Conservation (phyloP, 2,888 invertebrate species). For the Disparrhopalites patrizii region DNA sequence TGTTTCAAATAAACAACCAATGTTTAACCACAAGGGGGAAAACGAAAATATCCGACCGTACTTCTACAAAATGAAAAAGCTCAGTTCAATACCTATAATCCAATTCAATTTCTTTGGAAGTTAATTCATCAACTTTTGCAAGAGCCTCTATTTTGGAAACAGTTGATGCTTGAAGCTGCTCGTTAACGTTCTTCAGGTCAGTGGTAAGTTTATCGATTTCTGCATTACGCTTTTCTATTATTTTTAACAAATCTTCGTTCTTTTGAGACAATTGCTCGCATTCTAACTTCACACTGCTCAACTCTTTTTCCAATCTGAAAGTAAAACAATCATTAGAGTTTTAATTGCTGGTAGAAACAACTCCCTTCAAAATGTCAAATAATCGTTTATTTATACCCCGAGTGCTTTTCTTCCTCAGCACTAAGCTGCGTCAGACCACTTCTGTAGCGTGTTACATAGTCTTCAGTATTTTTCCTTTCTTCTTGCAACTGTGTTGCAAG, state of each 20-base stretch:
- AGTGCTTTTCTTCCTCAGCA: slow-evolving; percentile 26
- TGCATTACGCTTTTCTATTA: slow-evolving; percentile 66
- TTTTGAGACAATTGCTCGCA: slow-evolving; percentile 69
- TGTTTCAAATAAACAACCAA: too few relatives aligned
- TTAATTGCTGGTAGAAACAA: too few relatives aligned
- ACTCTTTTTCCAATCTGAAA: slow-evolving; percentile 55
- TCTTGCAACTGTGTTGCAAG: slow-evolving; percentile 5
- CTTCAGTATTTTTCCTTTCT: slow-evolving; percentile 30
- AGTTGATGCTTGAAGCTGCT: slow-evolving; percentile 60
- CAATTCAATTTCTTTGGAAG: slow-evolving; percentile 71
- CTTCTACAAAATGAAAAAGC: not conserved
- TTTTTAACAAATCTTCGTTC: slow-evolving; percentile 67
- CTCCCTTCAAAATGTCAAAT: too few relatives aligned
- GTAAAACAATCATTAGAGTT: too few relatives aligned
- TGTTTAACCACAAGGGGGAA: slow-evolving; percentile 9
- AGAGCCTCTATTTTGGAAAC: slow-evolving; percentile 79
- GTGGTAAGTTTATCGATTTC: slow-evolving; percentile 69
- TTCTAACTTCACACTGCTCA: slow-evolving; percentile 63
- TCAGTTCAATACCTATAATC: slow-evolving; percentile 61
- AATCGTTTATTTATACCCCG: slow-evolving; percentile 11
- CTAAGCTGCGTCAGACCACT: slow-evolving; percentile 21
- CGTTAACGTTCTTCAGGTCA: slow-evolving; percentile 56
- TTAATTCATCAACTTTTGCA: slow-evolving; percentile 72
- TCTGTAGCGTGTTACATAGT: slow-evolving; percentile 29
- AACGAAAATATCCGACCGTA: not conserved